phyloP scores from a whole-genome alignment of 1,140 invertebrate genomes.

The Drosophila mauritiana region DNA sequence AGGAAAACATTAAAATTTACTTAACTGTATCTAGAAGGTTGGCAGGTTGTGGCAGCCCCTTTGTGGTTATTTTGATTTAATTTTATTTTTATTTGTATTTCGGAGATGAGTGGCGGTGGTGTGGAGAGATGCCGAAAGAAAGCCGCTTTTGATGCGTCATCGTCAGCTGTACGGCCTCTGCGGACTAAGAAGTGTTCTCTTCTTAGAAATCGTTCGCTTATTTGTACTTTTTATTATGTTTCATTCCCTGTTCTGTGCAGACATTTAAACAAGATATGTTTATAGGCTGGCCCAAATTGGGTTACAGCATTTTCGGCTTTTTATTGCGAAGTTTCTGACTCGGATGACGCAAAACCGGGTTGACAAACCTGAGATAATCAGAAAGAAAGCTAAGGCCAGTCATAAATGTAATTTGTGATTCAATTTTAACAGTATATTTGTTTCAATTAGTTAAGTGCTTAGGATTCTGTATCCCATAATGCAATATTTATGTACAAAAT shows the following conservation, averaged over 20 bases:
- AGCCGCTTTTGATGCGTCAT: slow-evolving; percentile 66
- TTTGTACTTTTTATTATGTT: slow-evolving; percentile 47
- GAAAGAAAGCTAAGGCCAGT: neutral
- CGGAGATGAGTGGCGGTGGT: slow-evolving; percentile 30
- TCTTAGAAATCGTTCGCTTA: slow-evolving; percentile 66
- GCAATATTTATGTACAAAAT: too few relatives aligned
- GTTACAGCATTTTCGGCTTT: slow-evolving; percentile 45
- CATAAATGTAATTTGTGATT: neutral
- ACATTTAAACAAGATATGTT: slow-evolving; percentile 48
- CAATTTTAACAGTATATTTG: neutral
- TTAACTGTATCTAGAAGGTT: slow-evolving; percentile 79
- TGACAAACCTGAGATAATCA: slow-evolving; percentile 17
- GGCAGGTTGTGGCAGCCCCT: slow-evolving; percentile 21
- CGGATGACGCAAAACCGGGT: slow-evolving; percentile 18
- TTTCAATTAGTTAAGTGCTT: too few relatives aligned
- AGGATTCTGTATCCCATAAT: too few relatives aligned
- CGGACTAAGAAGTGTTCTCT: slow-evolving; percentile 49
- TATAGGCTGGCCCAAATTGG: slow-evolving; percentile 45
- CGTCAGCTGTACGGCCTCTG: slow-evolving; percentile 30
- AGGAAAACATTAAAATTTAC: slow-evolving; percentile 74
- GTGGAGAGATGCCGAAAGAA: slow-evolving; percentile 35
- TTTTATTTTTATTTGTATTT: slow-evolving; percentile 46
- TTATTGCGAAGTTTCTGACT: slow-evolving; percentile 4
- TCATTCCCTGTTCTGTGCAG: slow-evolving; percentile 14
- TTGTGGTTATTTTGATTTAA: slow-evolving; percentile 50